phyloP scores from a whole-genome alignment of 2,113 vertebrate genomes.

The Pithys albifrons region DNA sequence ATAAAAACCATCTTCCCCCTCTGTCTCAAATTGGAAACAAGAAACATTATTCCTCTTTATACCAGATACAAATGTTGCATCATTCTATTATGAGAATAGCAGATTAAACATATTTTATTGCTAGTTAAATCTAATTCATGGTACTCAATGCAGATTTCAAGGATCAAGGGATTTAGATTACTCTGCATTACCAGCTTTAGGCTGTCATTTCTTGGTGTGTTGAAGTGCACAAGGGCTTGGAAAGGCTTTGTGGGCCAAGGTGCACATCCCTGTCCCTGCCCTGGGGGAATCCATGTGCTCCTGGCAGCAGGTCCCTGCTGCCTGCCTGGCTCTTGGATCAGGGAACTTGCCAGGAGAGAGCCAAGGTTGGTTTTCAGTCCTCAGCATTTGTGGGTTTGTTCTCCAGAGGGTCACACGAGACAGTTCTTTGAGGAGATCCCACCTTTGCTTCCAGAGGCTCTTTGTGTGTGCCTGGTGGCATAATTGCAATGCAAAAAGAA shows the following conservation, averaged over 20 bases:
- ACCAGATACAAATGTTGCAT: not conserved
- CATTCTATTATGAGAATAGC: not conserved
- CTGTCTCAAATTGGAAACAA: not conserved
- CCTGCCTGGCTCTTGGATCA: not conserved
- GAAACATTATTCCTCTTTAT: not conserved
- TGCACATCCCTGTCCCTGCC: not conserved
- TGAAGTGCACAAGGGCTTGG: not conserved
- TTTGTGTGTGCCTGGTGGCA: not conserved
- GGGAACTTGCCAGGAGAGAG: not conserved
- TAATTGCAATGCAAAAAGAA: not conserved
- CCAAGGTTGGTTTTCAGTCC: not conserved
- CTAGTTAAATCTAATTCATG: constrained; percentile 19
- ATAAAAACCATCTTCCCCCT: not conserved
- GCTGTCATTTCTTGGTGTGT: not conserved
- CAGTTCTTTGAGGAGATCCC: not conserved
- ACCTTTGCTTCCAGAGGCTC: not conserved
- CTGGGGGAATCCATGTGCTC: not conserved
- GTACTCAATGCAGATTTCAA: constrained; percentile 12
- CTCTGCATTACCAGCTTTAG: constrained; percentile 24
- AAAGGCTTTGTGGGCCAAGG: not conserved
- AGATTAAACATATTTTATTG: constrained; percentile 11
- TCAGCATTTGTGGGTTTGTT: not conserved
- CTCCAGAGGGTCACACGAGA: not conserved
- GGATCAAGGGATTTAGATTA: constrained; percentile 54
- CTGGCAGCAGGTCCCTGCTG: not conserved